Conservation (phyloP, 2,888 invertebrate genomes). For the Oscheius sp. region DNA sequence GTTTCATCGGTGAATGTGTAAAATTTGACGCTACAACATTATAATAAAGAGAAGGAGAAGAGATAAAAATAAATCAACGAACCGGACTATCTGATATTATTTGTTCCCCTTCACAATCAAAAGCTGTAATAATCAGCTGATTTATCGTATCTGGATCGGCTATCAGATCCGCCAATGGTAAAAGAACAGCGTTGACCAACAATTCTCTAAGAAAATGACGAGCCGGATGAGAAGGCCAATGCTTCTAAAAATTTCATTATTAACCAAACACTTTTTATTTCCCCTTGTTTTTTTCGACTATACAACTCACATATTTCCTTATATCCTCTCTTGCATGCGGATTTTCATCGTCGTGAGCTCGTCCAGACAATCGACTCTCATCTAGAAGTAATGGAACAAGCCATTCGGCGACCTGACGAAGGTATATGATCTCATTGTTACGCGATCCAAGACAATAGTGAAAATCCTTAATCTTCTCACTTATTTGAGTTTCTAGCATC, state of each 20-base stretch:
- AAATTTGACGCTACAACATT: too few relatives aligned
- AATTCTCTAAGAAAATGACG: slow-evolving; percentile 66
- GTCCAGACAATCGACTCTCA: slow-evolving; percentile 60
- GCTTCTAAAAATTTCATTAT: slow-evolving; percentile 27
- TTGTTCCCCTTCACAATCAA: slow-evolving; percentile 35
- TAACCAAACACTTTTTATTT: too few relatives aligned
- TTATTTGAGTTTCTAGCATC: slow-evolving; percentile 51
- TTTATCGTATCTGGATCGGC: slow-evolving; percentile 69
- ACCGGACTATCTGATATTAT: background rate
- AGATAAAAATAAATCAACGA: background rate
- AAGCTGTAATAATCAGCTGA: slow-evolving; percentile 54
- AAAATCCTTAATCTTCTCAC: slow-evolving; percentile 47
- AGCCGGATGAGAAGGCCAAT: slow-evolving; percentile 64
- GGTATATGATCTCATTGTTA: slow-evolving; percentile 56
- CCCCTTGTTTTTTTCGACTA: background rate
- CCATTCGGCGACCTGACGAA: slow-evolving; percentile 62
- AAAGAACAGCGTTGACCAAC: slow-evolving; percentile 57
- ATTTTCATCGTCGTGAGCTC: slow-evolving; percentile 53
- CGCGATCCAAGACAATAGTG: slow-evolving; percentile 60
- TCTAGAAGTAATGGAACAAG: slow-evolving; percentile 61
- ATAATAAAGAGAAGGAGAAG: background rate
- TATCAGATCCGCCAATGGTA: slow-evolving; percentile 63
- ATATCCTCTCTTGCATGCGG: slow-evolving; percentile 24
- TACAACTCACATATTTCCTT: slow-evolving; percentile 2
- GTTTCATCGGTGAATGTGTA: slow-evolving; percentile 1